phyloP scores from a whole-genome alignment of 2,113 vertebrate species.

The Dicrurus megarhynchus region DNA sequence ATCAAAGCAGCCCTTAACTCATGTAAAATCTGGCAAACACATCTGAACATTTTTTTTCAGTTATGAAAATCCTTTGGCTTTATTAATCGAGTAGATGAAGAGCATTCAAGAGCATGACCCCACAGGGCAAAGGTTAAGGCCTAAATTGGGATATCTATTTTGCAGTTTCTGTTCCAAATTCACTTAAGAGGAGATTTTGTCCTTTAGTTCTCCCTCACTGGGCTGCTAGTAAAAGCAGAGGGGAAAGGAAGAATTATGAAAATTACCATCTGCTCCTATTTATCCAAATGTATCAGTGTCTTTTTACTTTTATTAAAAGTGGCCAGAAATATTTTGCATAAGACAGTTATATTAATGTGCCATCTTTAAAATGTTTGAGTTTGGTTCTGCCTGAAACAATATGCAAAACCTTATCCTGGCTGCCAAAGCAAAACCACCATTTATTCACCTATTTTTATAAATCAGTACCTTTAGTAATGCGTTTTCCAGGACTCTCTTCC shows the following conservation, averaged over 20 bases:
- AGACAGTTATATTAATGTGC: background rate
- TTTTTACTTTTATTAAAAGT: background rate
- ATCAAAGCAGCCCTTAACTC: background rate
- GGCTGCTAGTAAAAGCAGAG: background rate
- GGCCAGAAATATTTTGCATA: background rate
- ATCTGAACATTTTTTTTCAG: background rate
- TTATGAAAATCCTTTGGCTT: background rate
- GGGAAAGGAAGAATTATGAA: background rate
- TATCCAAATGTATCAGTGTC: background rate
- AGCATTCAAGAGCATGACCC: background rate
- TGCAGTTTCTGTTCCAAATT: background rate
- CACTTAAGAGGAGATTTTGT: background rate
- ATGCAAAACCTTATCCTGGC: background rate
- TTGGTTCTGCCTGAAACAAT: background rate
- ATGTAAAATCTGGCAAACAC: constrained; percentile 1
- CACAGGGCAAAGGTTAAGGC: background rate
- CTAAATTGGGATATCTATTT: background rate
- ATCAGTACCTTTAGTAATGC: background rate
- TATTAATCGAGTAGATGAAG: background rate
- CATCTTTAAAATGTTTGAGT: background rate
- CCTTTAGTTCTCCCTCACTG: background rate
- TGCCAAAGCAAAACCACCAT: background rate
- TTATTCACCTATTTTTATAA: background rate
- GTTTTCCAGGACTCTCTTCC: background rate
- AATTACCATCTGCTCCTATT: background rate